Base-by-base conservation (phyloP, 1,140 invertebrate genomes). In the Papilio polyxenes region DNA sequence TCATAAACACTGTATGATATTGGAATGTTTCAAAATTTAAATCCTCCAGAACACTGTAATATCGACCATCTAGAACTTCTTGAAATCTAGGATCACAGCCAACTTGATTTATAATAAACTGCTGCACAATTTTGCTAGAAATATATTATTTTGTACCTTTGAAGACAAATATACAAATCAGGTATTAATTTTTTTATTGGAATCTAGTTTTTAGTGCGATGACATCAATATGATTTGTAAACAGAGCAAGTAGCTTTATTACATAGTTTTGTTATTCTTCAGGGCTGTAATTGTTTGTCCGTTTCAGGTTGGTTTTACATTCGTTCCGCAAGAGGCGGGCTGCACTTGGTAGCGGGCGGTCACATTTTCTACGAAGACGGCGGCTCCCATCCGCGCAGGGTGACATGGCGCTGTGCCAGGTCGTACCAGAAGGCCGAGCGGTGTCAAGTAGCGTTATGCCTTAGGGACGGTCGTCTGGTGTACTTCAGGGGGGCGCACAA, bases 291-390 rank as follows among this genome's bases (percentile, higher is more conserved):
- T 81, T 86, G 83, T 82, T 87, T 74, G 77, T 76, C 90, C 86
- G 85, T 92, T 92, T 20, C 91, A 94, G 94, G 92, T 8, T 95
- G 94, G 94, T 95, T 95, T 90, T 95, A 95, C 84, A 95, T 95
- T 62, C 87, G 92, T 7, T 95, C 94, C 51, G 93, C 93, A 59
- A 93, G 93, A 44, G 93, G 93, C 9, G 93, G 93, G 0, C 86
- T 95, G 65, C 94, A 95, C 76, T 85, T 95, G 17, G 94, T 95
- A 5, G 94, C 93, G 0, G 92, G 92, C 80, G 93, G 93, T 2
- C 93, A 95, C 82, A 95, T 95, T 81, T 95, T 95, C 84, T 95
- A 95, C 83, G 94, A 95, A 85, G 93, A 95, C 81, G 93, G 93
- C 17, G 93, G 93, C 6, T 95, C 93, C 0, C 93, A 94, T 81